Percentiles rank a stretch among this genome's conserved stretches.
Conservation (phyloP, 2,888 invertebrate genomes). For the Resseliella maxima region DNA sequence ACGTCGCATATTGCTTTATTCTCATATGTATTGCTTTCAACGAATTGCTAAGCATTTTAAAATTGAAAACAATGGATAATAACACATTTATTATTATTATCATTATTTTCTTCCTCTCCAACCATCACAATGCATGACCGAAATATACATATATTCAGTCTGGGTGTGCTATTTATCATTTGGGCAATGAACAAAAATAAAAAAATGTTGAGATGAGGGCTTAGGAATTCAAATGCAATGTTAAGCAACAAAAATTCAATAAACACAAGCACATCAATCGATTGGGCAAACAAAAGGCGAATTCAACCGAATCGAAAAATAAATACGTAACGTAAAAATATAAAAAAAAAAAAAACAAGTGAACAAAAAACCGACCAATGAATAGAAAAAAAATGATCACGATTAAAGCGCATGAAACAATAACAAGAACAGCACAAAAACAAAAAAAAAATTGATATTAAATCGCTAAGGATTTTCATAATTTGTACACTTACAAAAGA, state of each 20-base stretch:
- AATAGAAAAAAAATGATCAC: not conserved
- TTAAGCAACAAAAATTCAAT: not conserved
- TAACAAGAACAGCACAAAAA: not conserved
- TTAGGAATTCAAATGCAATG: not conserved
- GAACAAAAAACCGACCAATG: not conserved
- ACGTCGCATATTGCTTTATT: not conserved
- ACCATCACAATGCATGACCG: no score
- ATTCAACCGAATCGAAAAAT: not conserved
- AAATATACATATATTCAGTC: not conserved
- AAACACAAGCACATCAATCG: not conserved
- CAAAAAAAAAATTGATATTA: not conserved
- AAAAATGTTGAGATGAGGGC: not conserved
- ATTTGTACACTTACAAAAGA: constrained; percentile 86
- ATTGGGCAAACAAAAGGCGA: not conserved
- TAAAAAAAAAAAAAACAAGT: not conserved
- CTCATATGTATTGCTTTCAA: no score
- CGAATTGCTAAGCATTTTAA: no score
- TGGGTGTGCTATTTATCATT: not conserved
- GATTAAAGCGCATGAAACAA: not conserved
- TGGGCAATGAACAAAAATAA: not conserved
- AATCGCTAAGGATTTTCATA: not conserved
- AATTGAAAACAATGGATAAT: no score
- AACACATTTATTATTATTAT: no score
- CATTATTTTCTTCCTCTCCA: no score
- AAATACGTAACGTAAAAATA: not conserved